These are phyloP conservation scores for Hetaerina americana DNA, from an alignment of 1,140 invertebrate species.

Conservation along the genomic window DNA sequence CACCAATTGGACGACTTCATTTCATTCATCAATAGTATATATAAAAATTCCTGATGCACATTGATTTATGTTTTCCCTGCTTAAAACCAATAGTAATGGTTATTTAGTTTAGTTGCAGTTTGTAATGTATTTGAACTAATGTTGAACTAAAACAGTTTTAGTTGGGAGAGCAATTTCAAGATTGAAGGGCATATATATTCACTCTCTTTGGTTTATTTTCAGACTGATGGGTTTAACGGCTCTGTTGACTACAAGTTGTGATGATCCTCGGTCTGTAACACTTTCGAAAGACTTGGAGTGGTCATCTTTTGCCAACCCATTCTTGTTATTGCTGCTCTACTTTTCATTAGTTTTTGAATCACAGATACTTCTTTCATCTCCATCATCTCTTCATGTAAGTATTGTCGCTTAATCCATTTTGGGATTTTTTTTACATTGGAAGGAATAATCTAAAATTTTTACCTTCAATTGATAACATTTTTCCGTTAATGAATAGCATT, in stretches of 20 bases:
- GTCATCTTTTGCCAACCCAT: conserved; percentile 58
- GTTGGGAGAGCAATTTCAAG: neutral
- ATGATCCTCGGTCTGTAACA: conserved; percentile 44
- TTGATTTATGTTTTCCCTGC: too few relatives aligned
- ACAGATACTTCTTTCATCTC: conserved; percentile 48
- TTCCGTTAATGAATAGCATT: too few relatives aligned
- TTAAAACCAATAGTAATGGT: too few relatives aligned
- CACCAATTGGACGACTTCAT: too few relatives aligned
- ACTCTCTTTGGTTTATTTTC: neutral
- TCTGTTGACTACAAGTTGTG: conserved; percentile 41
- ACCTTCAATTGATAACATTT: too few relatives aligned
- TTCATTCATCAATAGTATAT: too few relatives aligned
- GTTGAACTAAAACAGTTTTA: too few relatives aligned
- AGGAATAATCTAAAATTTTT: too few relatives aligned
- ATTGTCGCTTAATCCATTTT: conserved; percentile 10
- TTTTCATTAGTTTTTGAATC: conserved; percentile 57
- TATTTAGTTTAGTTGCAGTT: too few relatives aligned
- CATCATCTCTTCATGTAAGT: conserved; percentile 37
- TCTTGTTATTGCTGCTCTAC: conserved; percentile 59
- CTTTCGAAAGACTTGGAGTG: conserved; percentile 44
- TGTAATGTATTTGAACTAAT: too few relatives aligned
- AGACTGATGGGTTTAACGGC: conserved; percentile 38
- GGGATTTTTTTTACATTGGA: neutral
- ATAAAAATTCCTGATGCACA: too few relatives aligned
- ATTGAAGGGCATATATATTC: neutral